phyloP scores from a whole-genome alignment of 2,888 invertebrate species.

The Cyclophora albipunctata region DNA sequence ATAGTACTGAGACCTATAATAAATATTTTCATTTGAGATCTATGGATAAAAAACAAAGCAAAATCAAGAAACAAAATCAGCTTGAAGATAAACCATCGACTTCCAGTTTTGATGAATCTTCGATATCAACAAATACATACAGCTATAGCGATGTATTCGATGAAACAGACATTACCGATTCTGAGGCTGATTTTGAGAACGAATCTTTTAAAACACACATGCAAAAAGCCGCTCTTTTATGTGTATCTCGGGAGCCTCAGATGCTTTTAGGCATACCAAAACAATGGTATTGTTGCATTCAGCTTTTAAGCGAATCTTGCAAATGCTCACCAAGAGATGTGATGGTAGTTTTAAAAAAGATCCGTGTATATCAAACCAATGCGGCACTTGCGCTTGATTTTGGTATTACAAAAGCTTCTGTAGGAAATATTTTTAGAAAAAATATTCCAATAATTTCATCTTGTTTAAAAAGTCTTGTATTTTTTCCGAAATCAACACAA shows the following conservation, averaged over 20 bases:
- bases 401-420: not conserved
- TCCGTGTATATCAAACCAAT: no score
- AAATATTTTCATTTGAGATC: no score
- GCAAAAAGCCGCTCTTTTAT: not conserved
- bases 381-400: conserved; percentile 10
- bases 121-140: no score
- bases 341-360: no score
- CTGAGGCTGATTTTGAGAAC: no score
- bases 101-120: no score
- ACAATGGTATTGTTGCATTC: conserved; percentile 1
- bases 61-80: no score
- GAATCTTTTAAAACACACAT: not conserved
- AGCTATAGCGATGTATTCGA: no score
- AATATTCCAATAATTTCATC: not conserved
- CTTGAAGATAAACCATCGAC: no score
- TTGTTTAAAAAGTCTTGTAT: not conserved
- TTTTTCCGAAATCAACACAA: not conserved
- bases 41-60: no score
- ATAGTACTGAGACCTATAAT: no score
- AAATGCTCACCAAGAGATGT: not conserved
- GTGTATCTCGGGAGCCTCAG: not conserved
- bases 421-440: not conserved
- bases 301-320: conserved; percentile 2
- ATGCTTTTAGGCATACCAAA: conserved; percentile 1
- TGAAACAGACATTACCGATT: no score